Conservation (phyloP, 2,113 vertebrate species). For the Pantherophis guttatus region DNA sequence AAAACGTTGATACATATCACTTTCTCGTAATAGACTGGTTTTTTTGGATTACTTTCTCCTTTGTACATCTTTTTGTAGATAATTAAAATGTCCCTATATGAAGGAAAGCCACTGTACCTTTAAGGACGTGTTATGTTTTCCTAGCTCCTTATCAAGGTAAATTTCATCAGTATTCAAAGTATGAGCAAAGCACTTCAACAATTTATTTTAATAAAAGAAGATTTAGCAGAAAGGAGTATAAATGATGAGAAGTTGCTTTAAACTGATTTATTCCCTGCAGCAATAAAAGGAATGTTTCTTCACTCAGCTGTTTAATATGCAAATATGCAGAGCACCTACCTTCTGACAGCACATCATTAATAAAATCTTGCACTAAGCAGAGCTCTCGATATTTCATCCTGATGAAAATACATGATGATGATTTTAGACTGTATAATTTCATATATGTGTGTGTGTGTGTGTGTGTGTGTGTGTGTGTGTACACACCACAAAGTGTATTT, state of each 20-base stretch:
- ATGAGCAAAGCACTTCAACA: conserved; percentile 88
- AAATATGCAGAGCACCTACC: conserved; percentile 99
- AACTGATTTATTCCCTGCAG: conserved; percentile 97
- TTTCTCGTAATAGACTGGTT: background rate
- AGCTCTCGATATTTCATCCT: conserved; percentile 96
- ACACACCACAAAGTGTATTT: background rate
- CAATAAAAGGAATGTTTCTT: conserved; percentile 96
- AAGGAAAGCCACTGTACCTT: conserved; percentile 70
- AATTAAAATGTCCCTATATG: conserved; percentile 59
- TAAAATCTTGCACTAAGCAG: conserved; percentile 93
- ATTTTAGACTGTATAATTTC: conserved; percentile 96
- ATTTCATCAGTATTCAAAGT: conserved; percentile 87
- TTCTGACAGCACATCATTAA: conserved; percentile 97
- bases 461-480: too few species aligned
- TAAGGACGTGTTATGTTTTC: conserved; percentile 80
- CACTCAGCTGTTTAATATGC: conserved; percentile 98
- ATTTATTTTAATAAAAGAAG: conserved; percentile 96
- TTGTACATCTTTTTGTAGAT: conserved; percentile 42
- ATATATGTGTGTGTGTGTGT: too few species aligned
- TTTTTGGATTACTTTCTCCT: background rate
- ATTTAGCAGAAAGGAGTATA: conserved; percentile 90
- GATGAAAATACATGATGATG: conserved; percentile 99
- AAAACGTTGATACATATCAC: background rate
- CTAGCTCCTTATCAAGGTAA: conserved; percentile 80
- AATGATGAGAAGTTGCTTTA: conserved; percentile 96